A percentile compares a stretch with the other conserved stretches of the same genome.
Evolutionary conservation across 2,113 vertebrate species (phyloP).

Genomic region (Larimichthys polyactis): DNA sequence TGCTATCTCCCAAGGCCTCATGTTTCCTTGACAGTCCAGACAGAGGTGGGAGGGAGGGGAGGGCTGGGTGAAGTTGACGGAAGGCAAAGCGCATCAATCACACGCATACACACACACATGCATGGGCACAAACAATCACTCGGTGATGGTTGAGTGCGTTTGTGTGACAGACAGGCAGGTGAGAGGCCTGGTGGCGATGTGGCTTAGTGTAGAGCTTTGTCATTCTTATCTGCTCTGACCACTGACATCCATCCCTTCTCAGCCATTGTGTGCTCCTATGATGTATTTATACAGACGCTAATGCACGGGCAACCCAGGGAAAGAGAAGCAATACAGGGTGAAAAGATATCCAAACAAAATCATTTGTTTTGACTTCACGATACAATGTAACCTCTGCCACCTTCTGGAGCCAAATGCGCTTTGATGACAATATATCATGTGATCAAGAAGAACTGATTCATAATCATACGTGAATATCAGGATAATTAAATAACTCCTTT

Average conservation of each 20-base stretch:
- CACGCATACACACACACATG: constrained; percentile 51
- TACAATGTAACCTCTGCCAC: constrained; percentile 37
- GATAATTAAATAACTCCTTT: not conserved
- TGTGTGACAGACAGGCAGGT: constrained; percentile 86
- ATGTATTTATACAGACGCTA: constrained; percentile 76
- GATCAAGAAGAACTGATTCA: not conserved
- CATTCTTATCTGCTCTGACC: constrained; percentile 73
- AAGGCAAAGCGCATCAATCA: constrained; percentile 91
- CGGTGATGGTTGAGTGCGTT: constrained; percentile 79
- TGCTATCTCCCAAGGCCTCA: constrained; percentile 91
- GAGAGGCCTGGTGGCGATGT: constrained; percentile 79
- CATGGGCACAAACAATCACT: constrained; percentile 74
- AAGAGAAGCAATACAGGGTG: constrained; percentile 41
- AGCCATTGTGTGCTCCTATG: constrained; percentile 70
- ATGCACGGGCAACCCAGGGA: constrained; percentile 45
- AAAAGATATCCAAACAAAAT: constrained; percentile 56
- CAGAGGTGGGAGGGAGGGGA: constrained; percentile 84
- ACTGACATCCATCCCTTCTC: constrained; percentile 69
- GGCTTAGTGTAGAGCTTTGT: constrained; percentile 72
- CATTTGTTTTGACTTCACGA: constrained; percentile 64
- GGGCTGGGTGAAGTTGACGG: constrained; percentile 33
- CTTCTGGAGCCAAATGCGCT: constrained; percentile 5
- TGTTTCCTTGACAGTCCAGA: constrained; percentile 89
- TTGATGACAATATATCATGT: constrained; percentile 23
- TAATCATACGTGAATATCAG: constrained; percentile 1